Evolutionary conservation across 2,888 invertebrate species (phyloP).

Genomic region (Drosophila pegasa): DNA sequence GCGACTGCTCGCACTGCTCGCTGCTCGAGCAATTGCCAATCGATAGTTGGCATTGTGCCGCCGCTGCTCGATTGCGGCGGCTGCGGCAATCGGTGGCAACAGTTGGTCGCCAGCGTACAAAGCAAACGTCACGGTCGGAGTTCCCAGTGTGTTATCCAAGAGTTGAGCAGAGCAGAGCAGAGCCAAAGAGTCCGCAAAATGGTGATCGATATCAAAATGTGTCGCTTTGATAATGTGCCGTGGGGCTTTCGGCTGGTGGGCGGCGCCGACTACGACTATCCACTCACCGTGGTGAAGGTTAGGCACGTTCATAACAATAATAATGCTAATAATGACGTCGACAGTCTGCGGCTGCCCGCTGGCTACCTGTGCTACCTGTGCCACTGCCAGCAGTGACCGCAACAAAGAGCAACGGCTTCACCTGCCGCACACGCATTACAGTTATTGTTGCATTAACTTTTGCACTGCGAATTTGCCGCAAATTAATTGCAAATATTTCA

Average conservation of each 20-base stretch:
- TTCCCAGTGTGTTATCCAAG: conserved; percentile 2
- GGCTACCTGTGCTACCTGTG: conserved; percentile 1
- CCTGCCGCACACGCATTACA: conserved; percentile 19
- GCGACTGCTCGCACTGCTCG: conserved; percentile 29
- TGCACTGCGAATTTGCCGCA: conserved; percentile 34
- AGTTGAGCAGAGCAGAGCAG: conserved; percentile 4
- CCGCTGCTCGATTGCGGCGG: conserved; percentile 27
- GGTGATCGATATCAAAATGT: conserved; percentile 89
- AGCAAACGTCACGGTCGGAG: conserved; percentile 28
- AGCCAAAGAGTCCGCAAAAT: conserved; percentile 84
- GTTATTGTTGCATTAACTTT: conserved; percentile 31
- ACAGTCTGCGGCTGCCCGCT: background rate
- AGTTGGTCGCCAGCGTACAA: conserved; percentile 68
- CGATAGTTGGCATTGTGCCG: conserved; percentile 32
- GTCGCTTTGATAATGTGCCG: conserved; percentile 87
- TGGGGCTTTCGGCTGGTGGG: conserved; percentile 93
- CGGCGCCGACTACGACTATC: conserved; percentile 90
- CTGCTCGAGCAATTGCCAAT: conserved; percentile 34
- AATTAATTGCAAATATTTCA: conserved; percentile 64
- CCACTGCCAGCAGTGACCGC: conserved; percentile 28
- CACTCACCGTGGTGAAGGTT: conserved; percentile 91
- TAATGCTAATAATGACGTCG: background rate
- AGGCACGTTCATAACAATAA: conserved; percentile 54
- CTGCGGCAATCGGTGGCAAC: conserved; percentile 51
- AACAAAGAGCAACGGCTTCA: conserved; percentile 22